These are phyloP conservation scores for Puma concolor DNA, from an alignment of 2,113 vertebrate species.

Conservation along the genomic window DNA sequence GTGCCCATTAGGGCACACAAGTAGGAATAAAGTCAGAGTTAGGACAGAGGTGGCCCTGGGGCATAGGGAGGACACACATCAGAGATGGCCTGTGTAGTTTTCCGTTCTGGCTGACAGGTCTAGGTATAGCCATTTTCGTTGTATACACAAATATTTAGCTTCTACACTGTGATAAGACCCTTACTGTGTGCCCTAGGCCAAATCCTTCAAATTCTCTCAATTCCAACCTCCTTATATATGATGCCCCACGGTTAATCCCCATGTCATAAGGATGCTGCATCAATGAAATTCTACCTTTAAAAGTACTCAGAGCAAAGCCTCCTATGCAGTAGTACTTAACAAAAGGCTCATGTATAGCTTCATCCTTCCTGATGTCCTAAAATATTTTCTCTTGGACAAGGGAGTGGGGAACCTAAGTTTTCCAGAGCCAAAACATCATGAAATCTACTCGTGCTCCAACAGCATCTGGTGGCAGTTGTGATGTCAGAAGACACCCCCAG, in stretches of 20 bases:
- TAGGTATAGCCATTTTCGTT: not conserved
- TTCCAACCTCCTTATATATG: not conserved
- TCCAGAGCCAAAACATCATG: not conserved
- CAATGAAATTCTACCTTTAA: not conserved
- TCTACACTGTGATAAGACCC: not conserved
- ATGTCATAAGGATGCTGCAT: not conserved
- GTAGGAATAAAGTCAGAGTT: not conserved
- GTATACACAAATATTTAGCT: not conserved
- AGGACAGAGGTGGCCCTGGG: not conserved
- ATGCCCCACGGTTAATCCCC: not conserved
- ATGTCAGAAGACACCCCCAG: not conserved
- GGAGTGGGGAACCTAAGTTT: not conserved
- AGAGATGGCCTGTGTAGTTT: not conserved
- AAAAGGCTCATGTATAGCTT: not conserved
- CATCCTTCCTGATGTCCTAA: not conserved
- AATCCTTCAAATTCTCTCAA: not conserved
- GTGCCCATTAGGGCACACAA: not conserved
- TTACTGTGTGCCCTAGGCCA: not conserved
- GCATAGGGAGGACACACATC: fast-evolving
- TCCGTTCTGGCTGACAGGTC: not conserved
- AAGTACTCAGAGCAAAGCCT: not conserved
- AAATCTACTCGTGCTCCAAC: fast-evolving
- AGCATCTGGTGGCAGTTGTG: not conserved
- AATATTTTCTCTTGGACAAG: not conserved
- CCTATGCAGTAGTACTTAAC: not conserved